Percentiles rank a stretch among this genome's conserved stretches.
These are phyloP conservation scores for Chitala chitala DNA, from an alignment of 2,113 vertebrate genomes.

Conservation along the genomic window DNA sequence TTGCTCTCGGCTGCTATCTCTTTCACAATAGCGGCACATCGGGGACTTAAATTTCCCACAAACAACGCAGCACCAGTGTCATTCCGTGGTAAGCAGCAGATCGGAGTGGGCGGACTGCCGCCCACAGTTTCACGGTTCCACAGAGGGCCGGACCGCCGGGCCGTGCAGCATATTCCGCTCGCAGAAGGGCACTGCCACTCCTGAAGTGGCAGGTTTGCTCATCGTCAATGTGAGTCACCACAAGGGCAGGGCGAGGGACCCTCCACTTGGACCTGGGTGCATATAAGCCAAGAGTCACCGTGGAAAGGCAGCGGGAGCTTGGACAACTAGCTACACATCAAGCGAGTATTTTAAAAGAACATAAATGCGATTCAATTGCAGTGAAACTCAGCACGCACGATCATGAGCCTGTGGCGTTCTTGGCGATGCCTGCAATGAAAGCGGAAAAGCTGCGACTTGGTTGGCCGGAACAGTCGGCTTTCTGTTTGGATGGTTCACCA, in stretches of 20 bases:
- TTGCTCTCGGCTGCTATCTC: no score
- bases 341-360: background rate
- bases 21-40: background rate
- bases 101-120: background rate
- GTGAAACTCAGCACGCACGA: background rate
- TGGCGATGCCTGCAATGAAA: background rate
- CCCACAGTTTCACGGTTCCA: background rate
- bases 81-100: conserved; percentile 11
- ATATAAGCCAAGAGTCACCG: background rate
- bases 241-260: background rate
- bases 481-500: conserved; percentile 22
- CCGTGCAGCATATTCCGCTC: background rate
- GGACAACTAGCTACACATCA: no score
- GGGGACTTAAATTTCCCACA: background rate
- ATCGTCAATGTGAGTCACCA: background rate
- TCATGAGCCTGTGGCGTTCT: background rate
- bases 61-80: no score
- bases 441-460: conserved; percentile 4
- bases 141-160: background rate
- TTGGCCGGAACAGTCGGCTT: conserved; percentile 5
- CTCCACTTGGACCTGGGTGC: background rate
- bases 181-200: conserved; percentile 7
- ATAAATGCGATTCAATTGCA: background rate
- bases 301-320: background rate
- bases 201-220: background rate